These are phyloP conservation scores for Drosophila vallismaia DNA, from an alignment of 2,888 invertebrate species.

Conservation along the genomic window DNA sequence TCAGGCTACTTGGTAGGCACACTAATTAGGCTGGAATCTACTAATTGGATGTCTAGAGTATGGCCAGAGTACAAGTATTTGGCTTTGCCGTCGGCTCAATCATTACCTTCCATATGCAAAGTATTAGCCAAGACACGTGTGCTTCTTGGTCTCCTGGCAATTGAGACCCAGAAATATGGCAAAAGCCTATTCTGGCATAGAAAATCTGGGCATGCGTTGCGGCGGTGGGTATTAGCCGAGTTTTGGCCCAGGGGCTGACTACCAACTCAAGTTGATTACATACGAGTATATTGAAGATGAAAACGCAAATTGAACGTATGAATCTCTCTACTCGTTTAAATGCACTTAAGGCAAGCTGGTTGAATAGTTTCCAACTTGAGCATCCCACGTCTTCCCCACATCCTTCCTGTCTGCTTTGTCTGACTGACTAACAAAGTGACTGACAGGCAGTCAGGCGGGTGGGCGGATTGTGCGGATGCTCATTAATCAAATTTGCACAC, in stretches of 20 bases:
- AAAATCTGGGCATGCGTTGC: background rate
- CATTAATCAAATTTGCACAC: constrained; percentile 78
- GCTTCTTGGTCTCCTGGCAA: constrained; percentile 37
- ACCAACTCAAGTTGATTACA: constrained; percentile 2
- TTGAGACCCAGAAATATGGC: constrained; percentile 10
- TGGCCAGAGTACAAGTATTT: background rate
- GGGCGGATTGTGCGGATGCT: constrained; percentile 20
- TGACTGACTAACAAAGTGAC: constrained; percentile 19
- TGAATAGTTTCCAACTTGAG: constrained; percentile 27
- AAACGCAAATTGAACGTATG: constrained; percentile 49
- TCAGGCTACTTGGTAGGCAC: constrained; percentile 25
- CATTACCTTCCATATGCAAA: constrained; percentile 25
- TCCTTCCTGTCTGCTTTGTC: constrained; percentile 3
- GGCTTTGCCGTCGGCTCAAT: constrained; percentile 4
- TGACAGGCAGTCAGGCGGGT: constrained; percentile 7
- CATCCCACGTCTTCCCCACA: background rate
- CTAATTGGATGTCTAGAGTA: constrained; percentile 40
- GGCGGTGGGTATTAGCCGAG: background rate
- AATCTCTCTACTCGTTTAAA: constrained; percentile 41
- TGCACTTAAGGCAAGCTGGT: constrained; percentile 40
- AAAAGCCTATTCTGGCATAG: constrained; percentile 10
- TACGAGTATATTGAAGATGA: constrained; percentile 3
- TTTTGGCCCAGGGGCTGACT: constrained; percentile 7
- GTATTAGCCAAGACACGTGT: constrained; percentile 39
- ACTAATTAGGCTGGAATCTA: constrained; percentile 42